These are phyloP conservation scores for Erpetoichthys calabaricus DNA, from an alignment of 2,797 vertebrate species.

Conservation along the genomic window DNA sequence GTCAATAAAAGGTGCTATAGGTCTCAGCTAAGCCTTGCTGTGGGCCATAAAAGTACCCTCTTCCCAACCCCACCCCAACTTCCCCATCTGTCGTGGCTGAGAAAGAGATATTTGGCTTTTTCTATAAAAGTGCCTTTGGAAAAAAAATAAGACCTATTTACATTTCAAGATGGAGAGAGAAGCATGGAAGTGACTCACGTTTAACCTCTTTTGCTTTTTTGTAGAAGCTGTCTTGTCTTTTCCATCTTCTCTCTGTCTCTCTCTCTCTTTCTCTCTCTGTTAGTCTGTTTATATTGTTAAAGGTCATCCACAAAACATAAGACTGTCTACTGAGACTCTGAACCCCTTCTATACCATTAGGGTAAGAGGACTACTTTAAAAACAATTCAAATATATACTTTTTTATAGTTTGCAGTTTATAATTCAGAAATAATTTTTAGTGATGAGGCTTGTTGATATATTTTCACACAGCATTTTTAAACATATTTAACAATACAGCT, in stretches of 20 bases:
- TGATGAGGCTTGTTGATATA: too few relatives aligned
- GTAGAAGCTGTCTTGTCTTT: not conserved
- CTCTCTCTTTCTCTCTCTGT: constrained; percentile 12
- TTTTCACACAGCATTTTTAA: too few relatives aligned
- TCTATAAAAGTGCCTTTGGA: constrained; percentile 6
- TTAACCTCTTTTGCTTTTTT: constrained; percentile 1
- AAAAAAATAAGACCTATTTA: not conserved
- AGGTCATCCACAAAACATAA: not conserved
- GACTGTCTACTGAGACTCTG: too few relatives aligned
- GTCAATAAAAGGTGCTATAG: constrained; percentile 26
- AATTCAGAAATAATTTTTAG: too few relatives aligned
- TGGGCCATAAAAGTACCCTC: constrained; percentile 21
- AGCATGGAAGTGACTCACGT: not conserved
- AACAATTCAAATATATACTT: too few relatives aligned
- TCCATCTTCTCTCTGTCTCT: constrained; percentile 1
- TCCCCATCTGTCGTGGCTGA: constrained; percentile 34
- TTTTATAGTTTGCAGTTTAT: too few relatives aligned
- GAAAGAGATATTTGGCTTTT: constrained; percentile 30
- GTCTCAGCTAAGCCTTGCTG: constrained; percentile 18
- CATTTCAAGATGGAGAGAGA: too few relatives aligned
- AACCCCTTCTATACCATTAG: too few relatives aligned
- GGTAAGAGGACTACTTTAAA: too few relatives aligned
- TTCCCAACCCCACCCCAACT: constrained; percentile 16
- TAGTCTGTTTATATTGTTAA: not conserved
- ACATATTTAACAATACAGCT: too few relatives aligned